These are phyloP conservation scores for Semnornis frantzii DNA, from an alignment of 2,113 vertebrate species.

Conservation along the genomic window DNA sequence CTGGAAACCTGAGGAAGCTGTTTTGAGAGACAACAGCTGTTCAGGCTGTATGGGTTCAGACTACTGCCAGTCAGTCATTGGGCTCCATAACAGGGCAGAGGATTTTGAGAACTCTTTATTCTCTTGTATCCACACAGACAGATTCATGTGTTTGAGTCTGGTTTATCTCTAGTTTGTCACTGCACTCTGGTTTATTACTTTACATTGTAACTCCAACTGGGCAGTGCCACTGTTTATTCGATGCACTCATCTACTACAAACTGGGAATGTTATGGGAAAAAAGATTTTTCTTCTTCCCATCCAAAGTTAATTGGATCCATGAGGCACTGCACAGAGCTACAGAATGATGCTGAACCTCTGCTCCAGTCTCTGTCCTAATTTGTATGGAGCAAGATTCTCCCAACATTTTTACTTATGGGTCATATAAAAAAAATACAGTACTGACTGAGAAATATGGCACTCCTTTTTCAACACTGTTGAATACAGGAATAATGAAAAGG, in stretches of 20 bases:
- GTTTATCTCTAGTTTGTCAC: background rate
- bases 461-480: background rate
- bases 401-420: background rate
- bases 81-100: background rate
- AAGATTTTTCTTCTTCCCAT: background rate
- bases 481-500: slow-evolving; percentile 8
- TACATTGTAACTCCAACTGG: background rate
- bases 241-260: background rate
- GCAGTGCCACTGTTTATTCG: background rate
- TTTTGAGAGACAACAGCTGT: background rate
- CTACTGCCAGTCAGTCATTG: background rate
- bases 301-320: background rate
- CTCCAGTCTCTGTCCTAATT: background rate
- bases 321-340: background rate
- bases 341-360: background rate
- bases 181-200: background rate
- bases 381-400: background rate
- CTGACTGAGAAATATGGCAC: background rate
- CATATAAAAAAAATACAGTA: background rate
- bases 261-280: background rate
- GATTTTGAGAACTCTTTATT: background rate
- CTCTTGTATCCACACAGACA: background rate
- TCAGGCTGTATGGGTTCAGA: background rate
- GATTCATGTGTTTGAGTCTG: background rate
- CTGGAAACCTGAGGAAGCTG: background rate